A percentile compares a stretch with the other conserved stretches of the same genome.
phyloP scores from a whole-genome alignment of 2,888 invertebrate genomes.

The Ornithoptera priamus region DNA sequence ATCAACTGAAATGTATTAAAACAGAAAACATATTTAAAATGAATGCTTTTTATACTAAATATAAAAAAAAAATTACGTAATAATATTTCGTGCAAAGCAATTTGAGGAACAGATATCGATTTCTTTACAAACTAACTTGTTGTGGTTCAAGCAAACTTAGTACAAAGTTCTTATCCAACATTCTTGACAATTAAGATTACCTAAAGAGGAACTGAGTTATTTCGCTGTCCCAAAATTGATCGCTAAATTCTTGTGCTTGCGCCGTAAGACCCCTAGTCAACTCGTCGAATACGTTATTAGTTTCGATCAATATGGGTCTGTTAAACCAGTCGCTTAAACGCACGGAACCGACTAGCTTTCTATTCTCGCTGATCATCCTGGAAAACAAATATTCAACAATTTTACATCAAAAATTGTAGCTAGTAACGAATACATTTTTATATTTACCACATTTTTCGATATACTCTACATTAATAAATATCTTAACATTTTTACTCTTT shows the following conservation, averaged over 20 bases:
- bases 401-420: background rate
- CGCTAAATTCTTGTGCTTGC: conserved; percentile 88
- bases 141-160: background rate
- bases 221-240: conserved; percentile 88
- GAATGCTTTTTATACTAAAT: no score
- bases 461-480: no score
- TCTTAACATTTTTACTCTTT: no score
- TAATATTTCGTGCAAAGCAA: no score
- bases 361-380: conserved; percentile 81
- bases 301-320: conserved; percentile 83
- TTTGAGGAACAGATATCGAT: no score
- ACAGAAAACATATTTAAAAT: no score
- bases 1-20: no score
- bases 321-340: conserved; percentile 87
- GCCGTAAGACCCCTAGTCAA: conserved; percentile 87
- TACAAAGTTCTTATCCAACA: background rate
- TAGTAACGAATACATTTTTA: no score
- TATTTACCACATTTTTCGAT: no score
- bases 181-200: conserved; percentile 44
- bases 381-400: conserved; percentile 29
- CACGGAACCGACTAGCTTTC: conserved; percentile 76
- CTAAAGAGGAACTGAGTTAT: conserved; percentile 77
- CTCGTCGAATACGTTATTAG: conserved; percentile 84
- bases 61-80: no score
- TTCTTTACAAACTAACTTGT: no score